Conservation (phyloP, 2,797 vertebrate genomes). For the Phyllotis vaccarum region DNA sequence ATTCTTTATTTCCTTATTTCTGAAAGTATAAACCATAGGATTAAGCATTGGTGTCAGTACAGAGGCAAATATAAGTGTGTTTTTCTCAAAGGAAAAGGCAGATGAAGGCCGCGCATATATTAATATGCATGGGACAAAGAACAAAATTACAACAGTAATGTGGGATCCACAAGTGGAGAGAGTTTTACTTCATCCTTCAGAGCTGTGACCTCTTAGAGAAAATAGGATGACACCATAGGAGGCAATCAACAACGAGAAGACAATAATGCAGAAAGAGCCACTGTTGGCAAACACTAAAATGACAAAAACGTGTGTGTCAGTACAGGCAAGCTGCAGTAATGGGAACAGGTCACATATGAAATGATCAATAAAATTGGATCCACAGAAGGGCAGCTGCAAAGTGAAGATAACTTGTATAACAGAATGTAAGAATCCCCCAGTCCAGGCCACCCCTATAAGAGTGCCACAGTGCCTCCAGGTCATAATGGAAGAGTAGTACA, state of each 20-base stretch:
- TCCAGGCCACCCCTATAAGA: neutral
- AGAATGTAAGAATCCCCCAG: neutral
- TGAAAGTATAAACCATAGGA: neutral
- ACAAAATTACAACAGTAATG: constrained; percentile 14
- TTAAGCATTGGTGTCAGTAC: constrained; percentile 3
- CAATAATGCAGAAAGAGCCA: neutral
- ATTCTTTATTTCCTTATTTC: constrained; percentile 14
- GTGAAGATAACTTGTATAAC: neutral
- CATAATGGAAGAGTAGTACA: constrained; percentile 78
- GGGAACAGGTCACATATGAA: constrained; percentile 8
- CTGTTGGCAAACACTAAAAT: constrained; percentile 26
- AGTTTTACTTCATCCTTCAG: neutral
- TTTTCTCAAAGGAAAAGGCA: constrained; percentile 35
- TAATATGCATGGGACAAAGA: constrained; percentile 17
- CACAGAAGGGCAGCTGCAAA: constrained; percentile 4
- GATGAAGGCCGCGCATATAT: constrained; percentile 12
- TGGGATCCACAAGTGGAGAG: constrained; percentile 26
- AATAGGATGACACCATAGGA: constrained; percentile 7
- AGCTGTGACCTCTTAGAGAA: neutral
- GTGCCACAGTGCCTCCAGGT: constrained; percentile 32
- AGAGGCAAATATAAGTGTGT: neutral
- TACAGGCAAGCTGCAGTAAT: neutral
- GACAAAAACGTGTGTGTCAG: neutral
- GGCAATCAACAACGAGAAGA: neutral
- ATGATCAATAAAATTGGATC: neutral